Percentiles rank a stretch among this genome's conserved stretches.
phyloP scores from a whole-genome alignment of 2,113 vertebrate species.

The Hipposideros armiger region DNA sequence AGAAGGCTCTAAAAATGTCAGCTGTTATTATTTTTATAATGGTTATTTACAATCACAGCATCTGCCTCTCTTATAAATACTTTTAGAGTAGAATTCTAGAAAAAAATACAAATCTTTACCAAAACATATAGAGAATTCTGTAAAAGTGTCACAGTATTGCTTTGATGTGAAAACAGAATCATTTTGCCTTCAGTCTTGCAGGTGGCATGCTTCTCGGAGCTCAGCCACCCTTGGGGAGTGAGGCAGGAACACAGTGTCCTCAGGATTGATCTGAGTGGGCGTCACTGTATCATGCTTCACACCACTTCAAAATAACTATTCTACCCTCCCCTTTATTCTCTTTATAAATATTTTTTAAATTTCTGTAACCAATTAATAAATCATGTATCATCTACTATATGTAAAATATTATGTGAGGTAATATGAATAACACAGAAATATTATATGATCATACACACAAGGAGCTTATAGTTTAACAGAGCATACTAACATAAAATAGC shows the following conservation, averaged over 20 bases:
- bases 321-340: background rate
- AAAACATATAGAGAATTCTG: background rate
- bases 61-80: background rate
- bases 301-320: background rate
- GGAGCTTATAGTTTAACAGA: background rate
- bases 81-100: background rate
- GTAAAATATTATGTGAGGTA: background rate
- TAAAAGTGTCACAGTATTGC: background rate
- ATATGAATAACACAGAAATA: background rate
- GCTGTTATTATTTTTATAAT: background rate
- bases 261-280: background rate
- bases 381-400: background rate
- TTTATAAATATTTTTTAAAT: background rate
- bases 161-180: background rate
- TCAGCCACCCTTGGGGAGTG: no score
- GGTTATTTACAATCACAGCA: background rate
- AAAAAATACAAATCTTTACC: background rate
- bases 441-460: background rate
- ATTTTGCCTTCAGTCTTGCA: background rate
- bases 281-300: background rate
- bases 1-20: background rate
- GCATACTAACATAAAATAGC: background rate
- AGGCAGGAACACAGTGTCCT: background rate
- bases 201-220: background rate
- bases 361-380: background rate